Evolutionary conservation across 2,113 vertebrate genomes (phyloP), one percentile per base, ranked within the genome.

Genomic region (Zapornia atra): DNA sequence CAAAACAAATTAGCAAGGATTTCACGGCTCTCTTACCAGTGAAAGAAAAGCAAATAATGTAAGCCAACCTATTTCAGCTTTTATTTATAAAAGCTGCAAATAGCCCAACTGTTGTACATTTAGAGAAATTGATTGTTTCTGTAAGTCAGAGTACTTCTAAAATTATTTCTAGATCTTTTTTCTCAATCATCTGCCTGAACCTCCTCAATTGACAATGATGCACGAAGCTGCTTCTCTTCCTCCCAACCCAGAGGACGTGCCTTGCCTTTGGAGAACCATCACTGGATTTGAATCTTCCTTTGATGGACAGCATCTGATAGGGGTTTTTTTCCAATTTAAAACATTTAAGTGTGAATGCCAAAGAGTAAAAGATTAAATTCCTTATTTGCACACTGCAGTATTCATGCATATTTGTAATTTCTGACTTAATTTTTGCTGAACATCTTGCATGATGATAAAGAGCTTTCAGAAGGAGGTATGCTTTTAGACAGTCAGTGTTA

Each of bases 401-500:
- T 36, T 86, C 26, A 34, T 20, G 46, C 2, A 0, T 40, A 69
- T 76, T 96, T 93, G 51, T 88, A 92, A 94, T 75, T 94, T 44
- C 42, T 53, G 40, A 76, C 44, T 88, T 93, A 91, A 93, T 93
- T 94, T 94, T 91, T 90, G 51, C 44, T 96, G 90, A 92, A 92
- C 70, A 76, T 96, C 92, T 96, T 86, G 82, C 31, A 17, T 79
- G n/a, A 17, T 79, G n/a, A 83, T 85, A 16, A 82, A 63, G 33
- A 63, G 34, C 34, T 86, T 88, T 92, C 61, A 44, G 34, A 68
- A 51, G 63, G 75, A 94, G 22, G 72, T 68, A 75, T 0, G 5
- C 66, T 57, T 46, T 92, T 75, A 80, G 86, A 75, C 50, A 16
- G 56, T 59, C 50, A 65, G 9, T 92, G 82, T 71, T 96, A 84